Evolutionary conservation across 2,113 vertebrate species (phyloP).

Genomic region (Shinisaurus crocodilurus): DNA sequence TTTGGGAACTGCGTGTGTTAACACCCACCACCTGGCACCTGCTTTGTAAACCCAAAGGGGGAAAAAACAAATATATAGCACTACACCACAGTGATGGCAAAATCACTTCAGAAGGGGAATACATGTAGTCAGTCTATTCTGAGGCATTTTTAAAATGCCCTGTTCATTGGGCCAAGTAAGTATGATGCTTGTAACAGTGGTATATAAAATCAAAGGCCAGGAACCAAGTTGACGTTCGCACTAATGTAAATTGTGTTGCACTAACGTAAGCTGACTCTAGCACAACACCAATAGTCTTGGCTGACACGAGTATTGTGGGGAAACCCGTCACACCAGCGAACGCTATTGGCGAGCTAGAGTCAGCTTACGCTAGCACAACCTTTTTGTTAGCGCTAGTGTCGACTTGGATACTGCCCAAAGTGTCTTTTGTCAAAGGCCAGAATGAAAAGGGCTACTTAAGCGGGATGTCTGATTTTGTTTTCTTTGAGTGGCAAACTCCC

Average conservation of each 20-base stretch:
- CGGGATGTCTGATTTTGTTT: background rate
- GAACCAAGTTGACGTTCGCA: too few relatives aligned
- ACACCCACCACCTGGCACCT: slow-evolving; percentile 8
- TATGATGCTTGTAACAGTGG: background rate
- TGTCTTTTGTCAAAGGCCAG: background rate
- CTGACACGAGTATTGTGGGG: too few relatives aligned
- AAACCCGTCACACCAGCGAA: too few relatives aligned
- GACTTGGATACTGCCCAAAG: background rate
- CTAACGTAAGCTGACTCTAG: too few relatives aligned
- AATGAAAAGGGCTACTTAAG: background rate
- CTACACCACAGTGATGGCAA: background rate
- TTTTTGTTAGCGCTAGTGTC: too few relatives aligned
- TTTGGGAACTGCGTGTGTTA: background rate
- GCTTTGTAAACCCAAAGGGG: slow-evolving; percentile 21
- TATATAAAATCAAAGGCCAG: background rate
- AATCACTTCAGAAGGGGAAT: background rate
- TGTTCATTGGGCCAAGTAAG: background rate
- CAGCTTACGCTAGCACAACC: too few relatives aligned
- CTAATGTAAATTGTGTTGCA: too few relatives aligned
- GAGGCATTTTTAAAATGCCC: background rate
- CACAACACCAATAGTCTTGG: too few relatives aligned
- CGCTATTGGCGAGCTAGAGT: too few relatives aligned
- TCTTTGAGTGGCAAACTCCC: background rate
- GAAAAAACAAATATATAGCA: background rate
- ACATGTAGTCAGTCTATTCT: background rate